phyloP scores from a whole-genome alignment of 1,140 invertebrate genomes.

The Whitmania pigra region DNA sequence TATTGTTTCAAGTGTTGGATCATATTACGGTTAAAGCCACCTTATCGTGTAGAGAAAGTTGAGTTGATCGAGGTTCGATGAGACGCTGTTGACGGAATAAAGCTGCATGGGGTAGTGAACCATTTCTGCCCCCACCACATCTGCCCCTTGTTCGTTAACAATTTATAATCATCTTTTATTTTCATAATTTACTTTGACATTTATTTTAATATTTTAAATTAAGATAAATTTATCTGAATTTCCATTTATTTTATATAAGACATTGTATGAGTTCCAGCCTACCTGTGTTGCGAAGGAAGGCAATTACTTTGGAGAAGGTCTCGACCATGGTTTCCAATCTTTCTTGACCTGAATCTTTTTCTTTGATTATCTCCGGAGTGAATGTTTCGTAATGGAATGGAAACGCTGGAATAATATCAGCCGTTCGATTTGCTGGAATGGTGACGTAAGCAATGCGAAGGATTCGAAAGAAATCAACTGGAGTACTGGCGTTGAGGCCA shows the following conservation, averaged over 20 bases:
- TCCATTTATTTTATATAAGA: neutral
- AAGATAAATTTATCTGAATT: neutral
- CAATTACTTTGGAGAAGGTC: conserved; percentile 16
- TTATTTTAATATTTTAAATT: neutral
- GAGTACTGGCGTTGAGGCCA: conserved; percentile 14
- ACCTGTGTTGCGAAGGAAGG: conserved; percentile 21
- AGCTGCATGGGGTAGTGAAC: conserved; percentile 22
- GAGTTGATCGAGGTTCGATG: neutral
- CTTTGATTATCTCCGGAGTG: conserved; percentile 20
- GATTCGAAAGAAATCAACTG: conserved; percentile 23
- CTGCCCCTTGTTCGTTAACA: conserved; percentile 5
- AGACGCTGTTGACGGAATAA: neutral
- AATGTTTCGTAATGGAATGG: conserved; percentile 23
- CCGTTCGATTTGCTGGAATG: neutral
- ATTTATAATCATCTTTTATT: neutral
- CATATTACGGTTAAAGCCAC: neutral
- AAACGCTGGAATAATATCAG: neutral
- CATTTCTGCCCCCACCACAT: conserved; percentile 20
- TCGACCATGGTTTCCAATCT: conserved; percentile 22
- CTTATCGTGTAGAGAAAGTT: conserved; percentile 8
- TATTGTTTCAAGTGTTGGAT: neutral
- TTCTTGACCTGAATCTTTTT: conserved; percentile 15
- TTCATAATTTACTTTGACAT: neutral
- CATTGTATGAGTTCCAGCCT: neutral
- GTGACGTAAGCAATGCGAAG: conserved; percentile 20